Evolutionary conservation across 1,140 invertebrate species (phyloP).

Genomic region (Drosophila parabipectinata): DNA sequence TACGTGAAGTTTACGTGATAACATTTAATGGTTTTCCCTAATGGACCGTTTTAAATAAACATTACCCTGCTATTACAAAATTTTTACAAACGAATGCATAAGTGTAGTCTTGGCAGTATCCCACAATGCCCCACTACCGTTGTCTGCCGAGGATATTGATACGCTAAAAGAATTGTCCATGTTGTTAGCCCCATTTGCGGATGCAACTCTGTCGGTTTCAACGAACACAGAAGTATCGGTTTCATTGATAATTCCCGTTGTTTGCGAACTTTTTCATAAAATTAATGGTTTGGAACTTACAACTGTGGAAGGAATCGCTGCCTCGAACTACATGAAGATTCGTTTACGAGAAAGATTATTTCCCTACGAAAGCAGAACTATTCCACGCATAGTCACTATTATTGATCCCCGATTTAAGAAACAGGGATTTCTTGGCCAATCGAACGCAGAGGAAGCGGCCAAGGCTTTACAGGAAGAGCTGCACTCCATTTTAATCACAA

Average conservation of each 20-base stretch:
- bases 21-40: too few relatives aligned
- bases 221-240: not conserved
- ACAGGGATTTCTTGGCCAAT: not conserved
- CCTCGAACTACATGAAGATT: not conserved
- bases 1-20: too few relatives aligned
- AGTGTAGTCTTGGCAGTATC: not conserved
- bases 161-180: not conserved
- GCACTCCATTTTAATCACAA: too few relatives aligned
- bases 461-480: not conserved
- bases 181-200: slow-evolving; percentile 1
- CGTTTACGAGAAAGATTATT: too few relatives aligned
- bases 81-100: slow-evolving; percentile 1
- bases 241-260: not conserved
- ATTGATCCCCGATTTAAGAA: slow-evolving; percentile 3
- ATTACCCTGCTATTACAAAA: too few relatives aligned
- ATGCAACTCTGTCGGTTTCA: slow-evolving; percentile 5
- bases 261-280: slow-evolving; percentile 9
- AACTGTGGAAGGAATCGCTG: not conserved
- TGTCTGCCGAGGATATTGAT: slow-evolving; percentile 2
- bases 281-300: not conserved
- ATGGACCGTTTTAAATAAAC: too few relatives aligned
- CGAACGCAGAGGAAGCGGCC: not conserved
- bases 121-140: not conserved
- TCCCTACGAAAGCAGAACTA: too few relatives aligned
- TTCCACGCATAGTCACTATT: not conserved